Conservation (phyloP, 2,113 vertebrate species). For the Siniperca chuatsi region DNA sequence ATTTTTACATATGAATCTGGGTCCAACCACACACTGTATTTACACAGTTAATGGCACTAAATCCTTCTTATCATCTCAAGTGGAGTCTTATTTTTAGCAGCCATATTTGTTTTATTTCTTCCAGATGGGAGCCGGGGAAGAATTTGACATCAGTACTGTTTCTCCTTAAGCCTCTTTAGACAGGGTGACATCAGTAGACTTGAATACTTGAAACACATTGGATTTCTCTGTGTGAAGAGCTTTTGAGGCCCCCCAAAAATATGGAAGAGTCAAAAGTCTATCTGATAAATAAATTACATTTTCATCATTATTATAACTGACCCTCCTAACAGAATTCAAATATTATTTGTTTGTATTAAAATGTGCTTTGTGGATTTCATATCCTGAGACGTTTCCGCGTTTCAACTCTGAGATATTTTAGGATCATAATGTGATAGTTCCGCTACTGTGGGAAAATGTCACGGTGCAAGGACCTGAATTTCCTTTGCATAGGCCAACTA, state of each 20-base stretch:
- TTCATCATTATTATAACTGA: slow-evolving; percentile 17
- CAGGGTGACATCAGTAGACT: slow-evolving; percentile 74
- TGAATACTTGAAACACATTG: slow-evolving; percentile 41
- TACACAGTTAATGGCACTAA: slow-evolving; percentile 74
- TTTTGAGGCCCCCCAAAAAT: background rate
- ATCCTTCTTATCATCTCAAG: slow-evolving; percentile 78
- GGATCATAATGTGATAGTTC: slow-evolving; percentile 45
- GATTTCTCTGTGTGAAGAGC: slow-evolving; percentile 16
- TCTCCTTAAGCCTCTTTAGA: slow-evolving; percentile 71
- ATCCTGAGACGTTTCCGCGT: slow-evolving; percentile 30
- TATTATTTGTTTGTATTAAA: slow-evolving; percentile 46
- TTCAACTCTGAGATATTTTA: slow-evolving; percentile 38
- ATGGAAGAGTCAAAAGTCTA: slow-evolving; percentile 51
- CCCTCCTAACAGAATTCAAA: slow-evolving; percentile 9
- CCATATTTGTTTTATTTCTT: slow-evolving; percentile 77
- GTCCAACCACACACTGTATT: slow-evolving; percentile 69
- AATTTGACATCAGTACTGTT: slow-evolving; percentile 76
- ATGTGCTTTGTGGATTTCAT: slow-evolving; percentile 35
- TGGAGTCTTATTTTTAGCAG: slow-evolving; percentile 80
- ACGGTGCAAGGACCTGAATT: slow-evolving; percentile 55
- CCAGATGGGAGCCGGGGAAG: slow-evolving; percentile 76
- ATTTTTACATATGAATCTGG: slow-evolving; percentile 66
- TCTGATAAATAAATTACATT: slow-evolving; percentile 58
- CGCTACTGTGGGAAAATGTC: slow-evolving; percentile 74
- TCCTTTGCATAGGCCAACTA: slow-evolving; percentile 64